Evolutionary conservation across 2,888 invertebrate genomes (phyloP).

Genomic region (Pandemis cinnamomeana): DNA sequence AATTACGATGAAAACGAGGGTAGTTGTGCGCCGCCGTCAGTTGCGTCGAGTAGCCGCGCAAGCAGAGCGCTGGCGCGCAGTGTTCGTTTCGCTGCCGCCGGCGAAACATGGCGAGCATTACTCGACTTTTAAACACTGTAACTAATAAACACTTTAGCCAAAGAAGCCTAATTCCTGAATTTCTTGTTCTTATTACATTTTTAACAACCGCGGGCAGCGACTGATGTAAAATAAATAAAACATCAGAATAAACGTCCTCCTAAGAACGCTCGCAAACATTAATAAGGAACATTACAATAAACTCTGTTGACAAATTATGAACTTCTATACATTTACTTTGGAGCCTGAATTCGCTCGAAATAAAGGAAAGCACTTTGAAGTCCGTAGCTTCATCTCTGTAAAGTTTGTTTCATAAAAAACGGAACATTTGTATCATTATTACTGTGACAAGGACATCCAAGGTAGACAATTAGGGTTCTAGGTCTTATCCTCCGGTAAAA

Average conservation of each 20-base stretch:
- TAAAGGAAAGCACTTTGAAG: constrained; percentile 2
- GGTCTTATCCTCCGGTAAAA: too few relatives aligned
- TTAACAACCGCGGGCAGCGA: neutral
- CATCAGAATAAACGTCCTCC: neutral
- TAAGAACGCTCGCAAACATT: neutral
- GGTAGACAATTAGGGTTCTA: neutral
- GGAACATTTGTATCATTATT: constrained; percentile 10
- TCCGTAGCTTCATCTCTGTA: constrained; percentile 3
- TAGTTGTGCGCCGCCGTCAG: too few relatives aligned
- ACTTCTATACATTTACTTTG: neutral
- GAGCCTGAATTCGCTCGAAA: neutral
- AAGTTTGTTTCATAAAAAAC: constrained; percentile 18
- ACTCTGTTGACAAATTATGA: constrained; percentile 1
- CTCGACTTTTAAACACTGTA: too few relatives aligned
- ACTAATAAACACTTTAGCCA: too few relatives aligned
- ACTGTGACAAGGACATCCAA: neutral
- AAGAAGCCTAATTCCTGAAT: too few relatives aligned
- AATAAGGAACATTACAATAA: neutral
- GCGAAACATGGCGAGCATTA: too few relatives aligned
- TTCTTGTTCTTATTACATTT: neutral
- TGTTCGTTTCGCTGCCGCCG: too few relatives aligned
- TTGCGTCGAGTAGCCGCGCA: too few relatives aligned
- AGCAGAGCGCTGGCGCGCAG: too few relatives aligned
- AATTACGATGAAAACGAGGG: too few relatives aligned
- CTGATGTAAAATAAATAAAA: neutral